Evolutionary conservation across 1,140 invertebrate species (phyloP).

Genomic region (Ceratina australensis): DNA sequence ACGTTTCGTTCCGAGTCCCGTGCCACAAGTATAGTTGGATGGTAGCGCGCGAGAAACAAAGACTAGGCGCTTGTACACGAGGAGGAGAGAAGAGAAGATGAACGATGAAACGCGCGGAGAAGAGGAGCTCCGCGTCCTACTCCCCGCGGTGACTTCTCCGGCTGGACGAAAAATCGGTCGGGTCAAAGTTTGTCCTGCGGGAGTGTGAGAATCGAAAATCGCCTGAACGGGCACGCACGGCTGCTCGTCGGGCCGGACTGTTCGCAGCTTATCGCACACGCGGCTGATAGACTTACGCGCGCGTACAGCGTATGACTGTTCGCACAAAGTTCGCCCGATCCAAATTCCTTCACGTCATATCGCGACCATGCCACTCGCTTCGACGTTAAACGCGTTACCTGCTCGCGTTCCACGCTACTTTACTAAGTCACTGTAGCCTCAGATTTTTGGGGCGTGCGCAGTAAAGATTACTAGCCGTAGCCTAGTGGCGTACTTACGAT

Average conservation of each 20-base stretch:
- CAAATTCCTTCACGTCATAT: constrained; percentile 60
- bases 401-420: too few species aligned
- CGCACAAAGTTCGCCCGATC: constrained; percentile 65
- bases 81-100: not conserved
- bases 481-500: too few species aligned
- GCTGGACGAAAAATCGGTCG: not conserved
- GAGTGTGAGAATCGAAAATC: not conserved
- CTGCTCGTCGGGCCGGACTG: constrained; percentile 1
- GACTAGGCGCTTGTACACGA: not conserved
- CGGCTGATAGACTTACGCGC: not conserved
- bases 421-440: constrained; percentile 20
- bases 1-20: constrained; percentile 5
- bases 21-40: not conserved
- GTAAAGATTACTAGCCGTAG: too few species aligned
- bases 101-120: not conserved
- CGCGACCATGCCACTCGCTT: constrained; percentile 60
- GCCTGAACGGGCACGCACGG: not conserved
- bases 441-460: too few species aligned
- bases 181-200: constrained; percentile 34
- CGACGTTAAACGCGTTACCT: constrained; percentile 42
- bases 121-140: not conserved
- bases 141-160: not conserved
- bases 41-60: not conserved
- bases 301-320: constrained; percentile 48
- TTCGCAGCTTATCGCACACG: constrained; percentile 2